Conservation (phyloP, 1,140 invertebrate species). For the Drosophila bocki region DNA sequence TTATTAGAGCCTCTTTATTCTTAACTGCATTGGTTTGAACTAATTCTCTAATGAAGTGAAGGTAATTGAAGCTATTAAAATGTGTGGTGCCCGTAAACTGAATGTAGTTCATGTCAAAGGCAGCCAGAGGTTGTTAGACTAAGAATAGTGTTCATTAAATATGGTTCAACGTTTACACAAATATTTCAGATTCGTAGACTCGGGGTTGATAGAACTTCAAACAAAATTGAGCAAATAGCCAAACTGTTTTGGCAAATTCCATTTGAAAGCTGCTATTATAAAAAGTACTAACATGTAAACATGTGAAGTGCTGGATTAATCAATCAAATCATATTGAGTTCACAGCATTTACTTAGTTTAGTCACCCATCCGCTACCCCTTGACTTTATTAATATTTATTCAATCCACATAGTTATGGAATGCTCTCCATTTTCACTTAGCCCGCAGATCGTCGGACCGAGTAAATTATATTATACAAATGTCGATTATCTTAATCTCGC, state of each 20-base stretch:
- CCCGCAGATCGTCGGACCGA: conserved; percentile 22
- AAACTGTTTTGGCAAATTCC: no score
- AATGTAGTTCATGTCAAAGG: conserved; percentile 1
- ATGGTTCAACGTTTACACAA: background rate
- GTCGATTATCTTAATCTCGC: conserved; percentile 79
- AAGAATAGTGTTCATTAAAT: background rate
- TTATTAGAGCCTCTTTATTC: background rate
- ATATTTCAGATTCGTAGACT: background rate
- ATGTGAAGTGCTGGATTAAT: background rate
- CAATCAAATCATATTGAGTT: conserved; percentile 8
- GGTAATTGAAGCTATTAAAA: conserved; percentile 24
- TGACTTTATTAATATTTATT: conserved; percentile 49
- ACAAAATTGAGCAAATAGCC: no score
- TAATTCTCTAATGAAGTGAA: conserved; percentile 30
- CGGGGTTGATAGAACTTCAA: no score
- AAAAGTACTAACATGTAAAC: background rate
- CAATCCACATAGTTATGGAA: conserved; percentile 10
- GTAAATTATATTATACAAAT: conserved; percentile 72
- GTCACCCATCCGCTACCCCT: conserved; percentile 7
- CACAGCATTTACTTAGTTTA: background rate
- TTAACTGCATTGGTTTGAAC: background rate
- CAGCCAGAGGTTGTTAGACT: background rate
- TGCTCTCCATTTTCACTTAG: conserved; percentile 24
- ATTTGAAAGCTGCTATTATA: background rate
- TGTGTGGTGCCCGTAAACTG: background rate